These are phyloP conservation scores for Noctua janthina DNA, from an alignment of 2,888 invertebrate genomes.

Conservation along the genomic window DNA sequence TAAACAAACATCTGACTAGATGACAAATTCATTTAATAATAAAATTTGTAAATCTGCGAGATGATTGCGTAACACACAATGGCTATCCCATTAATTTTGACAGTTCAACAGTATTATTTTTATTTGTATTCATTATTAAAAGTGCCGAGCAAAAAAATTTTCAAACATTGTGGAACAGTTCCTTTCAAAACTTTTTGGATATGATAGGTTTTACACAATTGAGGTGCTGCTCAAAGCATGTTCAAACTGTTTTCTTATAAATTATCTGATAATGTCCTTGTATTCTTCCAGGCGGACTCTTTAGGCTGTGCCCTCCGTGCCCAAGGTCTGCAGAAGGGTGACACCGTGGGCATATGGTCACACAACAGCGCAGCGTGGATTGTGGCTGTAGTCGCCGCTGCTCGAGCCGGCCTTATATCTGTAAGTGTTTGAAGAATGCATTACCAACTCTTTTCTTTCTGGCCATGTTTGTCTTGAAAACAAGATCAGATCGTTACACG, in stretches of 20 bases:
- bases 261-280: not conserved
- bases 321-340: constrained; percentile 93
- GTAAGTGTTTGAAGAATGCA: constrained; percentile 80
- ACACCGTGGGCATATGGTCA: constrained; percentile 95
- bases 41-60: not conserved
- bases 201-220: not conserved
- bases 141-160: not conserved
- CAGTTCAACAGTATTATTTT: not conserved
- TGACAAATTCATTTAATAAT: not conserved
- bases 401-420: constrained; percentile 94
- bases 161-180: no score
- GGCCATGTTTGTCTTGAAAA: not conserved
- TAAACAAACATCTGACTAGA: not conserved
- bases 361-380: constrained; percentile 95
- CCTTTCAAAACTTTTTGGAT: not conserved
- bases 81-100: not conserved
- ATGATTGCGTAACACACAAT: not conserved
- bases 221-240: not conserved
- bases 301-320: constrained; percentile 93
- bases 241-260: not conserved
- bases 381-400: constrained; percentile 92
- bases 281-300: constrained; percentile 90
- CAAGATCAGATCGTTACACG: not conserved
- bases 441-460: not conserved
- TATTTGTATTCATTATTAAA: not conserved